phyloP scores from a whole-genome alignment of 2,797 vertebrate species.

The Rhinichthys osculus region DNA sequence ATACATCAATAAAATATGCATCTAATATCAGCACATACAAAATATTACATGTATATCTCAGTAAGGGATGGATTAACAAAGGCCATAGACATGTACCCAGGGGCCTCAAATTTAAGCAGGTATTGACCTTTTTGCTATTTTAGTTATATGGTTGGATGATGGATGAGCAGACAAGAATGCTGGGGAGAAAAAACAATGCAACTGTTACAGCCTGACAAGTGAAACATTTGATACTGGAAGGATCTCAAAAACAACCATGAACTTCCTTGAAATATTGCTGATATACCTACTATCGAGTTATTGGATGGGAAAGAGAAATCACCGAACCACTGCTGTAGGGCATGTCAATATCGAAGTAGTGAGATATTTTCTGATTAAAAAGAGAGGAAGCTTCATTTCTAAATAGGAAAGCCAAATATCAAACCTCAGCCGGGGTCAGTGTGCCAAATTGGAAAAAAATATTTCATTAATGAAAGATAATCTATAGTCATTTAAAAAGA shows the following conservation, averaged over 20 bases:
- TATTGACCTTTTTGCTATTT: neutral
- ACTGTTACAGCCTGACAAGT: neutral
- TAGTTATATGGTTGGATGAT: neutral
- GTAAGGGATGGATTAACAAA: neutral
- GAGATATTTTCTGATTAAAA: conserved; percentile 22
- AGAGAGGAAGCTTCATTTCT: neutral
- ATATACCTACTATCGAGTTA: conserved; percentile 18
- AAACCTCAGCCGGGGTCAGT: neutral
- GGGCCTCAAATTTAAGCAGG: neutral
- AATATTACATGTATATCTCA: neutral
- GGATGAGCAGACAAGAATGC: neutral
- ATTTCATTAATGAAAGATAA: neutral
- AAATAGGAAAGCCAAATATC: conserved; percentile 11
- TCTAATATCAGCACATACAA: too few relatives aligned
- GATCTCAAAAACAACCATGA: neutral
- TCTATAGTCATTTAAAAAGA: neutral
- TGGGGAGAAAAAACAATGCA: neutral
- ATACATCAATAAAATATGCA: too few relatives aligned
- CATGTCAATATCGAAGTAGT: conserved; percentile 9
- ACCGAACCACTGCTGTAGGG: neutral
- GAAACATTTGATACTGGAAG: neutral
- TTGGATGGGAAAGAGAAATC: conserved; percentile 18
- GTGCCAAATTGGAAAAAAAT: neutral
- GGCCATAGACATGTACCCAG: too few relatives aligned
- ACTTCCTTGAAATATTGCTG: conserved; percentile 4